Evolutionary conservation across 2,113 vertebrate genomes (phyloP), one percentile per base, ranked within the genome.

Genomic region (Rhadina sibilatrix): DNA sequence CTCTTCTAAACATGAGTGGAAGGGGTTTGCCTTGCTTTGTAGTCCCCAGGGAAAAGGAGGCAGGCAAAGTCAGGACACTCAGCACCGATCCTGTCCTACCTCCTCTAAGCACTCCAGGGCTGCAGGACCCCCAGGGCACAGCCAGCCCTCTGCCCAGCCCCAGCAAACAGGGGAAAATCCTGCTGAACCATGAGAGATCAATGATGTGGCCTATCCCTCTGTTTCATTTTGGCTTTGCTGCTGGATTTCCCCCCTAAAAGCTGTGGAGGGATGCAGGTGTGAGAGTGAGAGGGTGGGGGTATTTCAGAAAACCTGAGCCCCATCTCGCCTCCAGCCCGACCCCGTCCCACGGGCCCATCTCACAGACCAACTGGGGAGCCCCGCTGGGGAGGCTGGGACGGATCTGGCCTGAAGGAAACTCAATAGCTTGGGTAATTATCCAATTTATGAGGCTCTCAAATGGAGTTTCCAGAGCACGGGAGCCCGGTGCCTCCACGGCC

Each of bases 321-420:
- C 69, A 83, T 28, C 50, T 63, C 22, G 4, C 59, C 83, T 92
- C 83, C 76, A 92, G 33, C 19, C 88, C 6, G 14, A 77, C 74
- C 79, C 33, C 6, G 1, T 95, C 96, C 90, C 90, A 77, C 0
- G 3, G 89, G 96, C 63, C 56, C 86, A 86, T 37, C 95, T 87
- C 75, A 87, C 30, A 57, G 93, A 72, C 86, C 71, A 94, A 89
- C 81, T 57, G 63, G 94, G 87, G 75, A 84, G 81, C 90, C 83
- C 70, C 11, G 5, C 9, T 80, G 87, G 94, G 92, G 81, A 94
- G 84, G 85, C 87, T 92, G 81, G 68, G 92, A 83, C 4, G 21
- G 83, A 97, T 93, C 96, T 96, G 93, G 91, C 87, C 75, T 76
- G 94, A 94, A 95, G 94, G 97, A 97, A 97, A 97, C 95, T 94